phyloP scores from a whole-genome alignment of 2,888 invertebrate genomes.

The Phyllotreta striolata region DNA sequence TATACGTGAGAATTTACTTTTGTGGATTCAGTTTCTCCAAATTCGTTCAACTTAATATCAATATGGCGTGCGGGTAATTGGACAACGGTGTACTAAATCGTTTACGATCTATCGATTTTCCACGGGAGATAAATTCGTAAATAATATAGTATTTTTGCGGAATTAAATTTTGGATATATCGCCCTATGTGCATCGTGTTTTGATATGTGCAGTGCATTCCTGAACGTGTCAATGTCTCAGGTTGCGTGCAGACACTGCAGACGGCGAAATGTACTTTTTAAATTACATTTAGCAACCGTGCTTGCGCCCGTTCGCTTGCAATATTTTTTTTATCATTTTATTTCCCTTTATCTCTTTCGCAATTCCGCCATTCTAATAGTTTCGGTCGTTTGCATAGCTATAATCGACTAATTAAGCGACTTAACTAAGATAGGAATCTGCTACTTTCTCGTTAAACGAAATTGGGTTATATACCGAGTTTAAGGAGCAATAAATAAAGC shows the following conservation, averaged over 20 bases:
- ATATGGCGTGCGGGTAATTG: too few relatives aligned
- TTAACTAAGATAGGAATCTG: conserved; percentile 10
- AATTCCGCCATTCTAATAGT: conserved; percentile 13
- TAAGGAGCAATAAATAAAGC: background rate
- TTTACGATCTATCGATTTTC: too few relatives aligned
- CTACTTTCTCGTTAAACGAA: conserved; percentile 16
- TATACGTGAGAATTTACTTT: too few relatives aligned
- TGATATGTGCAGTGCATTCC: conserved; percentile 20
- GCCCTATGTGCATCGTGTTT: conserved; percentile 5
- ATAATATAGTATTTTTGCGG: background rate
- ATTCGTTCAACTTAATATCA: too few relatives aligned
- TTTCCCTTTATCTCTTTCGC: background rate
- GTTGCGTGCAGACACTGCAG: conserved; percentile 24
- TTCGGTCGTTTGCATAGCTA: conserved; percentile 16
- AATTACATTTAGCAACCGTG: conserved; percentile 22
- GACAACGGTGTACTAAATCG: too few relatives aligned
- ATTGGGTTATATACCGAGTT: conserved; percentile 1
- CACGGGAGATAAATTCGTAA: too few relatives aligned
- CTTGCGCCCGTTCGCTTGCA: too few relatives aligned
- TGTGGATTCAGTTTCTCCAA: too few relatives aligned
- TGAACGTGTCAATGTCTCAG: conserved; percentile 17
- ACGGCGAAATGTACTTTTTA: conserved; percentile 20
- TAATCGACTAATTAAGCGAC: conserved; percentile 18
- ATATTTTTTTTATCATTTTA: background rate
- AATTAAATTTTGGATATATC: background rate